Evolutionary conservation across 2,113 vertebrate genomes (phyloP), one percentile per base, ranked within the genome.

Genomic region (Hirundichthys speculiger): DNA sequence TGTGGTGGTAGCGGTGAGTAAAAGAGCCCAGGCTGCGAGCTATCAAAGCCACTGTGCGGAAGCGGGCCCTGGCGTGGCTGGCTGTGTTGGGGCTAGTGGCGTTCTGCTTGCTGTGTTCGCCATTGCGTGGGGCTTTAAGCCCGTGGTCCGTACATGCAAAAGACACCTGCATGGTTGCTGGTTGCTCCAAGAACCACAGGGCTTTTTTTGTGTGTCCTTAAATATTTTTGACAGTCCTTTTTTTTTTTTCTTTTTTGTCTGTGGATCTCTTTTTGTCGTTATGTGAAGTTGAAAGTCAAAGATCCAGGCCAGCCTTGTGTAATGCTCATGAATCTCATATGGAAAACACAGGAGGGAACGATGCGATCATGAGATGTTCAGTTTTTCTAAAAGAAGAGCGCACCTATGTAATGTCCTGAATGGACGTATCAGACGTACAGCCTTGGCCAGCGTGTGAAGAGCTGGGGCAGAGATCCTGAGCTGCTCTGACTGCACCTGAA

Each of bases 141-240:
- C 95, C 97, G 74, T 99, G 97, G 84, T 99, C 97, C 0, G 96
- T 98, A 82, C 96, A 99, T 58, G 97, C 97, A 68, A 99, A 98
- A 72, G 97, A 99, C 89, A 99, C 97, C 93, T 99, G 97, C 97
- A 99, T 99, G 90, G 91, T 91, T 94, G 80, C 75, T 74, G 51
- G 59, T 43, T 49, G 45, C 58, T 70, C 62, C 42, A 5, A 75
- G 49, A 52, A 22, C n/a, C 59, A 48, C 1, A 42, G 21, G 3
- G 51, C 2, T 22, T 24, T 27, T 61, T 46, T 34, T 38, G 30
- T 34, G 30, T 6, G 66, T 55, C 71, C 52, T 68, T 27, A 46
- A 41, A 50, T n/a, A 13, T 19, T 14, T 41, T 58, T 4, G 22
- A 54, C 3, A 27, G 51, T 70, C 40, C 40, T 30, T 58, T 45